A percentile compares a stretch with the other conserved stretches of the same genome.
Evolutionary conservation across 2,113 vertebrate genomes (phyloP).

Genomic region (Muntiacus muntjak): DNA sequence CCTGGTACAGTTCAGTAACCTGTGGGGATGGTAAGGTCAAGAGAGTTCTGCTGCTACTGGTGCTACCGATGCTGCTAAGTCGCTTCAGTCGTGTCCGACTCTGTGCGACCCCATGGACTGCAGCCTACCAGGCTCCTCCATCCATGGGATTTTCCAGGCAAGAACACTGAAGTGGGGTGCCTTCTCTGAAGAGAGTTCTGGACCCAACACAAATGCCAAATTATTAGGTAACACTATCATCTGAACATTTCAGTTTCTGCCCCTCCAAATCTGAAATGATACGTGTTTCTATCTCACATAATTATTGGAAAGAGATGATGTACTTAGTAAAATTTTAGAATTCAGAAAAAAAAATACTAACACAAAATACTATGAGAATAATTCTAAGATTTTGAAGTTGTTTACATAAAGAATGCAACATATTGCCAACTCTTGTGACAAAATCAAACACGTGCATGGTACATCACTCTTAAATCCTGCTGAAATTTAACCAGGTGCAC

Average conservation of each 20-base stretch:
- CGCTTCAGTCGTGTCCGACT: too few relatives aligned
- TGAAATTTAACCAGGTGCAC: neutral
- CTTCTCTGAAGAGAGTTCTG: too few relatives aligned
- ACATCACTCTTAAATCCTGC: neutral
- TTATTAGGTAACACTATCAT: neutral
- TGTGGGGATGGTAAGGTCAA: neutral
- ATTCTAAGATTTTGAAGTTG: neutral
- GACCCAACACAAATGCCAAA: neutral
- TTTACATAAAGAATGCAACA: neutral
- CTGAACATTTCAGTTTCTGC: neutral
- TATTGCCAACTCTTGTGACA: neutral
- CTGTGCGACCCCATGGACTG: too few relatives aligned
- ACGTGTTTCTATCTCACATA: neutral
- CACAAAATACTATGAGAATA: neutral
- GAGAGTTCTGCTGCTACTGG: too few relatives aligned
- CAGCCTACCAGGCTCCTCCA: too few relatives aligned
- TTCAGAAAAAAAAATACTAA: neutral
- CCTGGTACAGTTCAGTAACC: accelerated
- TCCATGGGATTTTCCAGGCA: too few relatives aligned
- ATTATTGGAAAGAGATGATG: neutral
- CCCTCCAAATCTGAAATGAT: neutral
- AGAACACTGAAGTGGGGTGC: too few relatives aligned
- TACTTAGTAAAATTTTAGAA: neutral
- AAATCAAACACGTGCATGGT: neutral
- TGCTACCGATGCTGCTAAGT: too few relatives aligned